phyloP scores from a whole-genome alignment of 2,797 vertebrate genomes.

The Microctenopoma lineatum region DNA sequence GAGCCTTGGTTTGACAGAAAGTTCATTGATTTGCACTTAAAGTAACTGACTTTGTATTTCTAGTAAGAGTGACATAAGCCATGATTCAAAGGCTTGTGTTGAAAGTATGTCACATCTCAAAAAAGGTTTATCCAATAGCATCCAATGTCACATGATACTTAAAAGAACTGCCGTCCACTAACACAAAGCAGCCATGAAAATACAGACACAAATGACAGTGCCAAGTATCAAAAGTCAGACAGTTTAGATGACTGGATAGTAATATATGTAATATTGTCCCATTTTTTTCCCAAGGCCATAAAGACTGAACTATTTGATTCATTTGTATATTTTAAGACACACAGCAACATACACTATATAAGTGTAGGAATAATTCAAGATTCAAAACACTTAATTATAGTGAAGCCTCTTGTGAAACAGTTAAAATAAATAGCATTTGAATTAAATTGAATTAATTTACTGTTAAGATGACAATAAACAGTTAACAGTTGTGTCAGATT shows the following conservation, averaged over 20 bases:
- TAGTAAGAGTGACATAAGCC: constrained; percentile 26
- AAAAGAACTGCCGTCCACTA: neutral
- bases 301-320: neutral
- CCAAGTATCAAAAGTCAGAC: neutral
- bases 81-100: constrained; percentile 35
- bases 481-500: neutral
- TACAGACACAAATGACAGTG: neutral
- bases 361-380: too few species aligned
- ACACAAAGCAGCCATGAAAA: neutral
- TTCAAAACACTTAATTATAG: too few species aligned
- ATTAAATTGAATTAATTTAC: too few species aligned
- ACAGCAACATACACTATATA: neutral
- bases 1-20: constrained; percentile 4
- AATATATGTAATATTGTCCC: neutral
- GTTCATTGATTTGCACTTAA: constrained; percentile 1
- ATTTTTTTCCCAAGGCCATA: neutral
- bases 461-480: neutral
- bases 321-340: neutral
- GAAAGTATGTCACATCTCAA: constrained; percentile 45
- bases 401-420: neutral
- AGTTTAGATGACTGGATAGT: neutral
- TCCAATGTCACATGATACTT: constrained; percentile 31
- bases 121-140: too few species aligned
- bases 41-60: constrained; percentile 35
- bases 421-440: neutral